Evolutionary conservation across 1,140 invertebrate genomes (phyloP), one percentile per base, ranked within the genome.

Genomic region (Zaprionus kolodkinae): DNA sequence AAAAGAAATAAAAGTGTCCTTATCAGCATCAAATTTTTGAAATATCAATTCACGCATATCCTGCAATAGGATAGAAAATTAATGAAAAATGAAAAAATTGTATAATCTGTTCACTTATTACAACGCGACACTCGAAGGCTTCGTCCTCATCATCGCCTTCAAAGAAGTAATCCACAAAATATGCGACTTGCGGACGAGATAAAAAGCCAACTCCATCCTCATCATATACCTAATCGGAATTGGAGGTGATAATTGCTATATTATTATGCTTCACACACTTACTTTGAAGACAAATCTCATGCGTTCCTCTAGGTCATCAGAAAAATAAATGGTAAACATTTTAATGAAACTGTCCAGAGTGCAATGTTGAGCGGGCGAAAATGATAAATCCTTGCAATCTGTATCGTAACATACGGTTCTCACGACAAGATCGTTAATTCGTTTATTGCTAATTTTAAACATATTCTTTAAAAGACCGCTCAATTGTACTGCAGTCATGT

Each of bases 221-320:
- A 56, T 85, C 81, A 25, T 85, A 85, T 11, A 50, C 17, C 21
- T 21, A 3, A 7, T 1, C 5, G 52, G n/a, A n/a, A n/a, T n/a
- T n/a, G n/a, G n/a, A n/a, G n/a, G n/a, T n/a, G n/a, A n/a, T n/a
- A n/a, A n/a, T n/a, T n/a, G n/a, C n/a, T n/a, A n/a, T n/a, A n/a
- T n/a, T n/a, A 21, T 21, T 21, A 2, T 10, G 21, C 21, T 21
- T 1, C 21, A 10, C n/a, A 15, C 17, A 50, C 63, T 67, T 52
- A 81, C 80, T 0, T 43, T 72, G 11, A 83, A 84, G 11, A 17
- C 63, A 57, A 85, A 84, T 33, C 21, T n/a, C 77, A 84, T 84
- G 11, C 61, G 79, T 9, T 59, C n/a, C 0, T 84, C 77, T 1
- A 84, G 33, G 40, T 80, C 70, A 3, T 52, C 52, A 2, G 65